Percentiles rank a stretch among this genome's conserved stretches.
Evolutionary conservation across 2,797 vertebrate genomes (phyloP).

Genomic region (Chaetodon trifasciatus): DNA sequence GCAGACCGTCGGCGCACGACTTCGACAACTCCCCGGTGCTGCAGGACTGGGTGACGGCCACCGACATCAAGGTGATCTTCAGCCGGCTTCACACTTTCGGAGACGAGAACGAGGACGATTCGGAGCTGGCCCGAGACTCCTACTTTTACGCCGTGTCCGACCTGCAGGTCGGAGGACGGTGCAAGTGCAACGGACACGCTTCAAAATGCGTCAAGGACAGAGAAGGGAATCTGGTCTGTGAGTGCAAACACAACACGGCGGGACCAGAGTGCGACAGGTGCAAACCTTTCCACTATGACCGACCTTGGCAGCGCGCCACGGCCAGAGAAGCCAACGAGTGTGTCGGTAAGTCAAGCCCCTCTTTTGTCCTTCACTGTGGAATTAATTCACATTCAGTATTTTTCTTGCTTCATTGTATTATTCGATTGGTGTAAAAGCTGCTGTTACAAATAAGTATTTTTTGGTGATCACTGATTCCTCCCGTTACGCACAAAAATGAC

Average conservation of each 20-base stretch:
- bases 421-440: background rate
- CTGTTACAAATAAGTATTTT: background rate
- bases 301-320: slow-evolving; percentile 98
- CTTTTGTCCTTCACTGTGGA: background rate
- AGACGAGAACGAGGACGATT: slow-evolving; percentile 98
- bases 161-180: slow-evolving; percentile 97
- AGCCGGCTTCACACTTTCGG: slow-evolving; percentile 97
- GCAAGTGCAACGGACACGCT: slow-evolving; percentile 99
- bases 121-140: slow-evolving; percentile 96
- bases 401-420: background rate
- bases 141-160: slow-evolving; percentile 98
- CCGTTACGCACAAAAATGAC: slow-evolving; percentile 12
- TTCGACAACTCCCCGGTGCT: slow-evolving; percentile 99
- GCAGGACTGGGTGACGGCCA: slow-evolving; percentile 99
- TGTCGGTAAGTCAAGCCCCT: slow-evolving; percentile 89
- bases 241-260: slow-evolving; percentile 98
- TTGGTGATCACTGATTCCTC: background rate
- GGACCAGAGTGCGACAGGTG: slow-evolving; percentile 99
- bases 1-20: slow-evolving; percentile 97
- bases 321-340: slow-evolving; percentile 98
- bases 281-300: slow-evolving; percentile 99
- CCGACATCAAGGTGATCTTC: slow-evolving; percentile 97
- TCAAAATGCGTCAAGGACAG: slow-evolving; percentile 96
- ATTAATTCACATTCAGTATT: background rate
- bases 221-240: slow-evolving; percentile 93